A percentile compares a stretch with the other conserved stretches of the same genome.
Conservation (phyloP, 2,888 invertebrate genomes). For the Cryptocephalus primarius region DNA sequence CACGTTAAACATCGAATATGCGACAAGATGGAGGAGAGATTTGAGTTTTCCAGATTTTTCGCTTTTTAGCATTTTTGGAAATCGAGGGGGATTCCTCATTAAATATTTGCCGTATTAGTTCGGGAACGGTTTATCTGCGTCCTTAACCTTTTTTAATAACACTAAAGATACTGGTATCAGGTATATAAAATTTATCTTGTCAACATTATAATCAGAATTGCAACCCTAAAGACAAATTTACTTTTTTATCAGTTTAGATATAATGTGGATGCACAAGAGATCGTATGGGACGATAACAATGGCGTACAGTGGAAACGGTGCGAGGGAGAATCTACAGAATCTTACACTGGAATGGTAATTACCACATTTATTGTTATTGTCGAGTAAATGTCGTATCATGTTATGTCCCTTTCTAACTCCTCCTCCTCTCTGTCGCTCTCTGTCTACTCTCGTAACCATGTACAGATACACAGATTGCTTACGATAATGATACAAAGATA, state of each 20-base stretch:
- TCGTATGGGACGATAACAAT: too few species aligned
- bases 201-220: conserved; percentile 26
- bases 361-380: too few species aligned
- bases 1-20: conserved; percentile 10
- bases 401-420: too few species aligned
- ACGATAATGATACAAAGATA: too few species aligned
- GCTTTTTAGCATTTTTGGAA: not conserved
- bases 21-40: conserved; percentile 19
- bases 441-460: too few species aligned
- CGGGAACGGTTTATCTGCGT: conserved; percentile 18
- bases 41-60: too few species aligned
- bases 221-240: conserved; percentile 22
- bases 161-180: conserved; percentile 24
- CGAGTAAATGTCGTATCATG: too few species aligned
- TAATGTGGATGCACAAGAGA: conserved; percentile 10
- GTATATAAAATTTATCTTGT: conserved; percentile 27
- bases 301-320: too few species aligned
- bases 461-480: too few species aligned
- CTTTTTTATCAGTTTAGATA: conserved; percentile 23
- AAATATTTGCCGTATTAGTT: conserved; percentile 29
- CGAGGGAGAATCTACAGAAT: too few species aligned
- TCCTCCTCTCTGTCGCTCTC: too few species aligned
- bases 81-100: conserved; percentile 26
- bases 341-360: too few species aligned
- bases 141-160: conserved; percentile 29